These are phyloP conservation scores for Maniola jurtina DNA, from an alignment of 1,140 invertebrate species.

Conservation along the genomic window DNA sequence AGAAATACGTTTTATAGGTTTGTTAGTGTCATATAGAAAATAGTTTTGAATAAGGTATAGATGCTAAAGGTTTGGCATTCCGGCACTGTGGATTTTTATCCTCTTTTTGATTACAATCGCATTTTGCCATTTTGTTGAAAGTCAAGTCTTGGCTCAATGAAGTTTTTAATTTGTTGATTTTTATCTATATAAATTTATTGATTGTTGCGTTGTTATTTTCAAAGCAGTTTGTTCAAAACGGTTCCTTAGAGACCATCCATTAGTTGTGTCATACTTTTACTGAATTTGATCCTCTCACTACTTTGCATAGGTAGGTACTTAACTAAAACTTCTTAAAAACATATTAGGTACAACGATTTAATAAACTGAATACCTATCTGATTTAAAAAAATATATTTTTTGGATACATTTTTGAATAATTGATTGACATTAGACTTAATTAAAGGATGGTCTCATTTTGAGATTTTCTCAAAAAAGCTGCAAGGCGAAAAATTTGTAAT, in stretches of 20 bases:
- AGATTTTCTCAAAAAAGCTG: neutral
- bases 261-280: too few species aligned
- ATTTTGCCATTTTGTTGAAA: constrained; percentile 37
- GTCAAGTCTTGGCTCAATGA: constrained; percentile 21
- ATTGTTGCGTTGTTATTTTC: constrained; percentile 52
- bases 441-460: neutral
- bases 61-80: constrained; percentile 46
- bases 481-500: neutral
- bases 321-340: too few species aligned
- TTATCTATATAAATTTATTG: constrained; percentile 54
- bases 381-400: too few species aligned
- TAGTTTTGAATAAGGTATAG: constrained; percentile 27
- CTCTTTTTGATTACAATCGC: constrained; percentile 35
- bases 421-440: too few species aligned
- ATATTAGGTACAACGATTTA: too few species aligned
- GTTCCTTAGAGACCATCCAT: constrained; percentile 42
- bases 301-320: too few species aligned
- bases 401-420: too few species aligned
- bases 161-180: constrained; percentile 48
- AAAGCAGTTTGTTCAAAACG: constrained; percentile 43
- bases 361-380: too few species aligned
- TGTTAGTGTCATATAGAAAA: neutral
- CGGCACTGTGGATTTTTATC: constrained; percentile 43
- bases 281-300: too few species aligned
- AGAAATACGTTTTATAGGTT: neutral